Evolutionary conservation across 1,140 invertebrate genomes (phyloP).

Genomic region (Araneus ventricosus): DNA sequence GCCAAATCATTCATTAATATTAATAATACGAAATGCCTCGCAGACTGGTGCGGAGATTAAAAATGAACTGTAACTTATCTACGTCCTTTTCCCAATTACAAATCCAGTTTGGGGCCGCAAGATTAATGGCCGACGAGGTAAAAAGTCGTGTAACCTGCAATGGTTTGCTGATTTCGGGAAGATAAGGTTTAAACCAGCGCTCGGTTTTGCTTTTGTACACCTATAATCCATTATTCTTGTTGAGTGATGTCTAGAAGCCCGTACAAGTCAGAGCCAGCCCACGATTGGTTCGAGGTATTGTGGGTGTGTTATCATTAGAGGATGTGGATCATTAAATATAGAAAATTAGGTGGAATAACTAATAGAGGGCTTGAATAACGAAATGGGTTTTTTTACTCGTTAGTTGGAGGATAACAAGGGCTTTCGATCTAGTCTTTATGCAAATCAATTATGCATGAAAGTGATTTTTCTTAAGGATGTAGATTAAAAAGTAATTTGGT

Average conservation of each 20-base stretch:
- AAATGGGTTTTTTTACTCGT: not conserved
- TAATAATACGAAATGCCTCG: conserved; percentile 73
- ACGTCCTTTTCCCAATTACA: conserved; percentile 70
- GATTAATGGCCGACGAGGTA: conserved; percentile 70
- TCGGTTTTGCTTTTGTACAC: conserved; percentile 47
- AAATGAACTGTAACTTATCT: conserved; percentile 67
- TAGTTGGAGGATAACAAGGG: not conserved
- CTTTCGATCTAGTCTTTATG: not conserved
- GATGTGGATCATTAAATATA: conserved; percentile 63
- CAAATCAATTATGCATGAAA: not conserved
- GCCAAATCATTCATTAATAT: conserved; percentile 69
- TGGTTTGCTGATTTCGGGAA: conserved; percentile 64
- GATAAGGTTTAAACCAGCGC: conserved; percentile 63
- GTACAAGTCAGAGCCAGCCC: conserved; percentile 13
- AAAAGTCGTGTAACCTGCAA: conserved; percentile 73
- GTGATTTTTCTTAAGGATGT: not conserved
- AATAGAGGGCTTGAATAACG: conserved; percentile 25
- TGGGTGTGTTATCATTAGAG: conserved; percentile 55
- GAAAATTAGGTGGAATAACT: conserved; percentile 37
- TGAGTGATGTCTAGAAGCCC: conserved; percentile 64
- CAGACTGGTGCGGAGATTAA: conserved; percentile 43
- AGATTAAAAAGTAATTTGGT: too few species aligned
- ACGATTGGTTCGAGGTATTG: conserved; percentile 24
- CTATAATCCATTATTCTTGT: conserved; percentile 54
- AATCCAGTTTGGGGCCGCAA: conserved; percentile 66